Evolutionary conservation across 2,797 vertebrate species (phyloP).

Genomic region (Lithobates sylvaticus): DNA sequence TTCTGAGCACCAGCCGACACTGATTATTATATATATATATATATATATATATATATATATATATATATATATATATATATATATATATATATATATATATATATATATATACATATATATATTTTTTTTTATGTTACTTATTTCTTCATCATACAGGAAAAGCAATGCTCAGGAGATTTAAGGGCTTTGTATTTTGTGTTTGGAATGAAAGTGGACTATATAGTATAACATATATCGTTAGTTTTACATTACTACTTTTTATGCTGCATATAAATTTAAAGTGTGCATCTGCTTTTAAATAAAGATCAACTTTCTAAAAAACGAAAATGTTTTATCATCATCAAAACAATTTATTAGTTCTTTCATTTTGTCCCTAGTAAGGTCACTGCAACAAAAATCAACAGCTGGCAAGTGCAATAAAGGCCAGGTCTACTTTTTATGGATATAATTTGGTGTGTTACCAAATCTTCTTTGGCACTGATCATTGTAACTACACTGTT

Average conservation of each 20-base stretch:
- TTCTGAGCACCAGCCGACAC: too few relatives aligned
- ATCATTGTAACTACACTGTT: constrained; percentile 59
- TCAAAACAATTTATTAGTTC: constrained; percentile 72
- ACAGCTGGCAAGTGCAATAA: constrained; percentile 70
- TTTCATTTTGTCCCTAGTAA: constrained; percentile 73
- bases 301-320: constrained; percentile 72
- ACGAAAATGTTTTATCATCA: constrained; percentile 72
- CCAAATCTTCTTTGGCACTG: constrained; percentile 71
- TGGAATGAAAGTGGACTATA: neutral
- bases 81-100: too few relatives aligned
- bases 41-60: too few relatives aligned
- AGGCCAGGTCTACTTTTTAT: constrained; percentile 71
- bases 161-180: neutral
- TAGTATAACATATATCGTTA: constrained; percentile 15
- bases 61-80: too few relatives aligned
- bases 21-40: too few relatives aligned
- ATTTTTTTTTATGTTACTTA: too few relatives aligned
- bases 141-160: too few relatives aligned
- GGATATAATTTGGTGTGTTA: constrained; percentile 70
- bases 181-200: neutral
- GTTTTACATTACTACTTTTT: constrained; percentile 15
- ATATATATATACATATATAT: too few relatives aligned
- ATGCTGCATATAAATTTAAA: constrained; percentile 70
- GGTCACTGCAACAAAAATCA: constrained; percentile 70
- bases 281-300: constrained; percentile 75